phyloP scores from a whole-genome alignment of 2,797 vertebrate species.

The Balearica regulorum region DNA sequence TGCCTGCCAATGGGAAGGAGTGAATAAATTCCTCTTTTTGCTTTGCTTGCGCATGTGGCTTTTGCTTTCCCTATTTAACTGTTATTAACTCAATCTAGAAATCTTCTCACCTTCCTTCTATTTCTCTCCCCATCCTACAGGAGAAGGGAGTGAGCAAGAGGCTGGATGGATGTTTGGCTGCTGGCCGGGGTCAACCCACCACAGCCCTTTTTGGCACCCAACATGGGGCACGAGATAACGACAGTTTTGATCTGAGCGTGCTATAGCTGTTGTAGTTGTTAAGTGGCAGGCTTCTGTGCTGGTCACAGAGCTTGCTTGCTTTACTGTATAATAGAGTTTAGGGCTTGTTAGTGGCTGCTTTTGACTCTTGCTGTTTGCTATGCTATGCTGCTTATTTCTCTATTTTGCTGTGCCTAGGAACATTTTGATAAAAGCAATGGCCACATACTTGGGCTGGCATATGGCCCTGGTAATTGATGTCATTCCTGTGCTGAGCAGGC shows the following conservation, averaged over 20 bases:
- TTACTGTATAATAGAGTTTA: no score
- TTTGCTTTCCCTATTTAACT: not conserved
- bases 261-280: not conserved
- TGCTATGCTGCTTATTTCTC: not conserved
- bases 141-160: not conserved
- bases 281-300: not conserved
- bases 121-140: not conserved
- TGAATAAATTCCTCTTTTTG: not conserved
- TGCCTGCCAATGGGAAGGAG: not conserved
- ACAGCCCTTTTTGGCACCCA: not conserved
- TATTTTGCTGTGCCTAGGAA: not conserved
- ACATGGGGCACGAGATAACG: not conserved
- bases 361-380: not conserved
- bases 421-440: not conserved
- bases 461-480: not conserved
- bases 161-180: not conserved
- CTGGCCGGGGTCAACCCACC: no score
- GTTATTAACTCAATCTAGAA: not conserved
- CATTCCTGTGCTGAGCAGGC: not conserved
- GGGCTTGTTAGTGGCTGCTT: no score
- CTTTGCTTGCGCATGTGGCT: not conserved
- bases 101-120: not conserved
- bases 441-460: not conserved
- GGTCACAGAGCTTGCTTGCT: no score
- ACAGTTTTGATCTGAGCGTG: not conserved